phyloP scores from a whole-genome alignment of 30 jellyfish, hydroid and myxozoan genomes.

The Rhopilema esculentum region DNA sequence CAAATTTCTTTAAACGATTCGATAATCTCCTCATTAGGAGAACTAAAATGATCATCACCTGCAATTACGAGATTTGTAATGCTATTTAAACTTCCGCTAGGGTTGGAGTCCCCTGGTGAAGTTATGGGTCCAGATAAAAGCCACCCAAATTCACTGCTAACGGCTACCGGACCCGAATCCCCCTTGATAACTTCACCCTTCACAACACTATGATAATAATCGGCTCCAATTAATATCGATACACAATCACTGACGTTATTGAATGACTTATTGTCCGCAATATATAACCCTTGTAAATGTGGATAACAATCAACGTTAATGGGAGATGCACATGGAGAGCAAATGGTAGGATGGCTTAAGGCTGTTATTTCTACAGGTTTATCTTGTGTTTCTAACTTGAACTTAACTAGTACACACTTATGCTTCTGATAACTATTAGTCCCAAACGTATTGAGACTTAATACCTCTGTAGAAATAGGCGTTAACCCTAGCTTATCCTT shows the following conservation, averaged over 20 bases:
- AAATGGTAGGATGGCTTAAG: slow-evolving; percentile 17
- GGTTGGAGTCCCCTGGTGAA: slow-evolving; percentile 18
- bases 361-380: not conserved
- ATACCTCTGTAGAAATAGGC: slow-evolving; percentile 1
- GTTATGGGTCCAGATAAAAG: slow-evolving; percentile 7
- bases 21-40: slow-evolving; percentile 36
- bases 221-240: no score
- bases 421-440: slow-evolving; percentile 12
- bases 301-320: slow-evolving; percentile 8
- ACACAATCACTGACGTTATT: no score
- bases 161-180: slow-evolving; percentile 24
- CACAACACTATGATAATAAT: no score
- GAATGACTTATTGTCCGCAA: no score
- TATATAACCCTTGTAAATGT: slow-evolving; percentile 35
- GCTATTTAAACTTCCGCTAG: slow-evolving; percentile 4
- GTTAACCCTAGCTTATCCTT: slow-evolving; percentile 22
- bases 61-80: slow-evolving; percentile 33
- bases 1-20: slow-evolving; percentile 23
- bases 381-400: slow-evolving; percentile 27
- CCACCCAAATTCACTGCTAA: slow-evolving; percentile 14
- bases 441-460: slow-evolving; percentile 61
- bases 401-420: slow-evolving; percentile 26
- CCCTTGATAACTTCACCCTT: no score
- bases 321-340: slow-evolving; percentile 48
- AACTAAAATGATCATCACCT: slow-evolving; percentile 4